Base-by-base conservation (phyloP, 23 tunicate genomes). In the Ascidia mentula region DNA sequence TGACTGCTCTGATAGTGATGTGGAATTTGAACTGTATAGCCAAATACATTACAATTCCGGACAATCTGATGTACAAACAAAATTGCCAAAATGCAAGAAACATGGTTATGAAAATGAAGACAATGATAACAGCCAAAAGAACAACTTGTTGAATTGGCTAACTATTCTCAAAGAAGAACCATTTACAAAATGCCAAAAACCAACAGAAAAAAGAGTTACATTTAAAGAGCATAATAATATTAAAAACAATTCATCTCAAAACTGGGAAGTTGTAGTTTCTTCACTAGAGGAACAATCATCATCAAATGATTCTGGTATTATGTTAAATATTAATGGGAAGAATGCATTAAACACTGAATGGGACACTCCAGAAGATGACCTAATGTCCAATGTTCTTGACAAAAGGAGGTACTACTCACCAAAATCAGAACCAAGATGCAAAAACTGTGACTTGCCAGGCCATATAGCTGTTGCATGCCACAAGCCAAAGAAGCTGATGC, bases 1-100 rank as follows among this genome's bases (percentile, higher is more conserved):
- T n/a, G 87, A 83, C 34, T 28, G 12, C 15, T 30, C 34, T 60
- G 78, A 83, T 40, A 83, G 87, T 75, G 87, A 83, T 31, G 8
- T 83, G 35, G 87, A 83, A 76, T 83, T 75, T 83, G 75, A 75
- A 65, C 40, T 83, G 31, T 83, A 83, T 40, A 83, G 87, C 35
- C 87, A 83, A 60, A 32, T 83, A 30, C 87, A 83, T 75, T 76
- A 83, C 45, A 53, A 28, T 53, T 3, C 65, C 24, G 13, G 24
- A 6, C 24, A 5, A 3, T 53, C 28, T 9, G 65, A 53, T 6
- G 65, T 3, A 20, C 22, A 53, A 1, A 76, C 37, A 1, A 26
- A 35, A 2, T 45, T 20, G 1, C 6, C 35, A n/a, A 61, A 45
- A 7, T 1, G 18, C 36, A 30, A 34, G 8, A 36, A 9, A 35